Conservation (phyloP, 2,888 invertebrate genomes). For the Drosophila lutescens region DNA sequence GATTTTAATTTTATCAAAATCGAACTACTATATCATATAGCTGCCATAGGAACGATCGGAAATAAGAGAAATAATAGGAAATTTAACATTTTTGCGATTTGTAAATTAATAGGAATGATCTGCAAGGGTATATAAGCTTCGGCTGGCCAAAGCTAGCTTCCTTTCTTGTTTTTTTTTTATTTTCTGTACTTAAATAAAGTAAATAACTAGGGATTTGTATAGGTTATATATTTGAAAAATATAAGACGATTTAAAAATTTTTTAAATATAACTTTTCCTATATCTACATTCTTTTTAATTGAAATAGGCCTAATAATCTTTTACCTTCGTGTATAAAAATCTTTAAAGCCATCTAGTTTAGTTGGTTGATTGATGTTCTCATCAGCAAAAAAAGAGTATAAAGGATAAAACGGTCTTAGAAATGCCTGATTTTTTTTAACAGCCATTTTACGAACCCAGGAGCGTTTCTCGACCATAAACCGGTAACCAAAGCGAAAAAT, state of each 20-base stretch:
- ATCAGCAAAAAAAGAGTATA: slow-evolving; percentile 1
- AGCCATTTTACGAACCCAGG: slow-evolving; percentile 54
- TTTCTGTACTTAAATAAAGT: background rate
- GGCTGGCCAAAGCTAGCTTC: too few relatives aligned
- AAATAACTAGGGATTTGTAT: background rate
- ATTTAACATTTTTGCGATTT: too few relatives aligned
- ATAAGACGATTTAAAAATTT: too few relatives aligned
- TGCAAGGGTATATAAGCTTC: too few relatives aligned
- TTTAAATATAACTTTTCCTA: too few relatives aligned
- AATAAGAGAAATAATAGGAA: too few relatives aligned
- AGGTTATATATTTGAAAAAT: too few relatives aligned
- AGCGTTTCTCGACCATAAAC: slow-evolving; percentile 45
- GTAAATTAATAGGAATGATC: too few relatives aligned
- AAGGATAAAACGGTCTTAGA: slow-evolving; percentile 29
- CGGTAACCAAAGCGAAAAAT: slow-evolving; percentile 48
- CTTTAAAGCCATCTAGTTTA: background rate
- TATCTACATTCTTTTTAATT: background rate
- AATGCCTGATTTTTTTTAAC: slow-evolving; percentile 48
- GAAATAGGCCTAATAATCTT: background rate
- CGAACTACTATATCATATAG: too few relatives aligned
- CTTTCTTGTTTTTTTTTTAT: background rate
- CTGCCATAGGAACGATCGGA: too few relatives aligned
- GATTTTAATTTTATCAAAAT: too few relatives aligned
- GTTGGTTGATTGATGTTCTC: background rate
- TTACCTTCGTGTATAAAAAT: background rate